These are phyloP conservation scores for Colletes collaris DNA, from an alignment of 2,888 invertebrate species.

Conservation along the genomic window DNA sequence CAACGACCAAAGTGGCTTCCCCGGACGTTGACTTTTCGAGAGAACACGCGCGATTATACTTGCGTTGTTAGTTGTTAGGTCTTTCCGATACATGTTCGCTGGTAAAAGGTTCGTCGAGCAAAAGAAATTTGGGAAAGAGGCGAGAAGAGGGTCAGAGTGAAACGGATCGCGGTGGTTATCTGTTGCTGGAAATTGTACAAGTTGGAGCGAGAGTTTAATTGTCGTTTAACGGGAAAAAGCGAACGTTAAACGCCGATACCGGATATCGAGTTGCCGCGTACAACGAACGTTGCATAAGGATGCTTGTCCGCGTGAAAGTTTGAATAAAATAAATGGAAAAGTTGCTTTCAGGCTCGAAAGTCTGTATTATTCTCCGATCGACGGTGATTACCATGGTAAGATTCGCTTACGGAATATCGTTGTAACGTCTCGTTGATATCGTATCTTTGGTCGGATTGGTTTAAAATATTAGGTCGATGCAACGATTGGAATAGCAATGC, in stretches of 20 bases:
- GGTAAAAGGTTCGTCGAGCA: not conserved
- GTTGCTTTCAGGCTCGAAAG: slow-evolving; percentile 11
- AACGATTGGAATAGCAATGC: too few relatives aligned
- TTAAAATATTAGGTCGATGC: too few relatives aligned
- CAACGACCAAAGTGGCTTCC: slow-evolving; percentile 2
- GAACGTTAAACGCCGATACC: slow-evolving; percentile 38
- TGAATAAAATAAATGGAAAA: slow-evolving; percentile 31
- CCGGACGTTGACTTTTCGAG: slow-evolving; percentile 17
- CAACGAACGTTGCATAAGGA: slow-evolving; percentile 51
- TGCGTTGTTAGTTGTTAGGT: too few relatives aligned
- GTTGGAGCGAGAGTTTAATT: slow-evolving; percentile 45
- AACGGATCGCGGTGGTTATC: slow-evolving; percentile 34
- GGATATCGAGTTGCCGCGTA: slow-evolving; percentile 38
- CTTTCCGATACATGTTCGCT: too few relatives aligned
- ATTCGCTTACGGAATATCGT: too few relatives aligned
- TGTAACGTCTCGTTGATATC: too few relatives aligned
- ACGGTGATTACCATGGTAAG: not conserved
- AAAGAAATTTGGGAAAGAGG: not conserved
- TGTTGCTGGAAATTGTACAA: slow-evolving; percentile 37
- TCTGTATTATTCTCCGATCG: not conserved
- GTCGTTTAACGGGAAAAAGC: slow-evolving; percentile 45
- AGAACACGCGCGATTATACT: not conserved
- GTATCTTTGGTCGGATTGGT: too few relatives aligned
- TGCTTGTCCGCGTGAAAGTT: slow-evolving; percentile 54
- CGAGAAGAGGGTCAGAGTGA: not conserved